Conservation (phyloP, 2,113 vertebrate genomes). For the Benitochromis conjunctus region DNA sequence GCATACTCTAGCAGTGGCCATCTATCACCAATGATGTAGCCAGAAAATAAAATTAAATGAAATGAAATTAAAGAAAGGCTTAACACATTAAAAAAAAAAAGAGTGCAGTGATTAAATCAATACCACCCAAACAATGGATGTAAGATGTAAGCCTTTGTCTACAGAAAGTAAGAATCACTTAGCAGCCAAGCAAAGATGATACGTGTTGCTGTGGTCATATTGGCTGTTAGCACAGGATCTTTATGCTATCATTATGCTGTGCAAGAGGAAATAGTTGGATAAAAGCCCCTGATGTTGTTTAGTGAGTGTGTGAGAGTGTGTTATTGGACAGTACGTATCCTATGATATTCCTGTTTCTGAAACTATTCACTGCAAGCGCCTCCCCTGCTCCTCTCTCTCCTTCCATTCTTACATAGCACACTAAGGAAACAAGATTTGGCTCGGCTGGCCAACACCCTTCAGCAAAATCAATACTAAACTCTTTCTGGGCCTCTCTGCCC, state of each 20-base stretch:
- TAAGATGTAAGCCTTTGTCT: conserved; percentile 41
- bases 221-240: conserved; percentile 56
- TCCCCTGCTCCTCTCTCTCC: conserved; percentile 17
- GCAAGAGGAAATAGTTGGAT: conserved; percentile 61
- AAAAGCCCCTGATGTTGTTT: conserved; percentile 69
- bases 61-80: not conserved
- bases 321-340: conserved; percentile 52
- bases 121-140: conserved; percentile 29
- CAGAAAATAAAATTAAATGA: not conserved
- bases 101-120: conserved; percentile 41
- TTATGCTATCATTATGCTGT: conserved; percentile 58
- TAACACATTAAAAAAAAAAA: not conserved
- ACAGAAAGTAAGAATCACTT: conserved; percentile 59
- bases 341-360: conserved; percentile 53
- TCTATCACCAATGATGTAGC: not conserved
- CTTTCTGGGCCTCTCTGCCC: conserved; percentile 73
- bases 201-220: conserved; percentile 43
- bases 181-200: conserved; percentile 38
- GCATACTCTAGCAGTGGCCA: not conserved
- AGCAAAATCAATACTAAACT: conserved; percentile 83
- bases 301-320: conserved; percentile 43
- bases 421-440: conserved; percentile 69
- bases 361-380: conserved; percentile 38
- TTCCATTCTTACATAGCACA: conserved; percentile 54
- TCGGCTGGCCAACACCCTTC: conserved; percentile 63